phyloP scores from a whole-genome alignment of 92 coral and sea anemone genomes.

The Phymanthus crucifer region DNA sequence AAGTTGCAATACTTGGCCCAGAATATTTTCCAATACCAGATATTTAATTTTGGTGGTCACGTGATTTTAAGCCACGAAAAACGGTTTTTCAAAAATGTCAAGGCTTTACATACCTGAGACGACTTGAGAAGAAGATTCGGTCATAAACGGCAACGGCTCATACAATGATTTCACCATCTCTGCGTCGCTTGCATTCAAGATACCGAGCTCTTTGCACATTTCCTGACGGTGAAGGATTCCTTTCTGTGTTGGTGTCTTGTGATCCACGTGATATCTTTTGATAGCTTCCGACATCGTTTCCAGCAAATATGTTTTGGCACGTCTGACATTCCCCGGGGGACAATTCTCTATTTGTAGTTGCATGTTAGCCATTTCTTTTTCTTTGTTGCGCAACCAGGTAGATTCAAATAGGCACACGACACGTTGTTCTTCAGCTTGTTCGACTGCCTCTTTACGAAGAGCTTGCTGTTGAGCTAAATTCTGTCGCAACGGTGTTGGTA shows the following conservation, averaged over 20 bases:
- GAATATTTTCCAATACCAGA: too few species aligned
- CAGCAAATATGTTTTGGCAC: not conserved
- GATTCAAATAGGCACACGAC: slow-evolving; percentile 19
- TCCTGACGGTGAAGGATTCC: not conserved
- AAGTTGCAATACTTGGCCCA: too few species aligned
- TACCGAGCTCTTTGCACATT: not conserved
- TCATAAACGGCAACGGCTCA: too few species aligned
- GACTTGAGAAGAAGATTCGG: too few species aligned
- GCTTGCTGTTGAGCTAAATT: not conserved
- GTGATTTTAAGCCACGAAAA: too few species aligned
- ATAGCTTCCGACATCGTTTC: not conserved
- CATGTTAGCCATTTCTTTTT: not conserved
- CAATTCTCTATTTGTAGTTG: not conserved
- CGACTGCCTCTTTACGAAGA: slow-evolving; percentile 2
- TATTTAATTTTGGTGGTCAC: too few species aligned
- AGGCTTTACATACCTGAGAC: too few species aligned
- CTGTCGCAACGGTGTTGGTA: not conserved
- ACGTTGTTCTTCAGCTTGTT: not conserved
- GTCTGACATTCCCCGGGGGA: not conserved
- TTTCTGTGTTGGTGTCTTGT: not conserved
- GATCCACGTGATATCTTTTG: not conserved
- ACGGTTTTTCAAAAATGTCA: too few species aligned
- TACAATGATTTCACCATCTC: too few species aligned
- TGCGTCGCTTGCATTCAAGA: not conserved
- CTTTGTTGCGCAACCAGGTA: not conserved